These are phyloP conservation scores for Aproaerema taeniolella DNA, from an alignment of 2,888 invertebrate species.

Conservation along the genomic window DNA sequence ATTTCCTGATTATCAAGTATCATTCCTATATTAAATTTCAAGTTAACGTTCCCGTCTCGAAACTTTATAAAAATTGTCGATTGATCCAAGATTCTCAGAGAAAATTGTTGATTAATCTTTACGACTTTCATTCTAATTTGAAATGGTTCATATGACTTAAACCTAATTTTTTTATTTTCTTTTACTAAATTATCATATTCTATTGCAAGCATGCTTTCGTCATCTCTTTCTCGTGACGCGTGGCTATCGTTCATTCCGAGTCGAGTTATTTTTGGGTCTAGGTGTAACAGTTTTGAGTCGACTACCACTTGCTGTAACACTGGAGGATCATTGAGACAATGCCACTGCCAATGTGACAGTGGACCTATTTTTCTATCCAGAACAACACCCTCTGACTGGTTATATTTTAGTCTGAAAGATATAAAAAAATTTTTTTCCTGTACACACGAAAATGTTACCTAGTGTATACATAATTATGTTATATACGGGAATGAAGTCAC, in stretches of 20 bases:
- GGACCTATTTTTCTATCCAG: constrained; percentile 59
- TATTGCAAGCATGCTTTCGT: background rate
- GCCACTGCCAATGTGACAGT: constrained; percentile 67
- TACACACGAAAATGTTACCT: too few relatives aligned
- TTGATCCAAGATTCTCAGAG: constrained; percentile 59
- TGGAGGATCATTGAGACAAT: constrained; percentile 60
- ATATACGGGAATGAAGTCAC: too few relatives aligned
- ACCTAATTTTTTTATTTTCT: background rate
- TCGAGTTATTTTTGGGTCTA: constrained; percentile 53
- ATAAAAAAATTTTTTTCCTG: too few relatives aligned
- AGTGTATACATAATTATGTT: too few relatives aligned
- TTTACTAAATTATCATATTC: constrained; percentile 2
- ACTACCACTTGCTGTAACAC: constrained; percentile 65
- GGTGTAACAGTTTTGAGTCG: constrained; percentile 56
- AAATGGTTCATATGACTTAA: background rate
- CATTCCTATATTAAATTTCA: constrained; percentile 68
- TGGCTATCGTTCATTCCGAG: constrained; percentile 26
- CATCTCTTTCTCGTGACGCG: background rate
- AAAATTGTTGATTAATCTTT: constrained; percentile 66
- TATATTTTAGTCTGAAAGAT: constrained; percentile 56
- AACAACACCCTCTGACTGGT: constrained; percentile 66
- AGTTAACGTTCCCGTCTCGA: constrained; percentile 55
- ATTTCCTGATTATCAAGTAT: constrained; percentile 70
- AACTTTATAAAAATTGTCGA: constrained; percentile 56
- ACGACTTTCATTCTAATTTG: constrained; percentile 68